phyloP scores from a whole-genome alignment of 2,113 vertebrate species.

The Jaculus jaculus region DNA sequence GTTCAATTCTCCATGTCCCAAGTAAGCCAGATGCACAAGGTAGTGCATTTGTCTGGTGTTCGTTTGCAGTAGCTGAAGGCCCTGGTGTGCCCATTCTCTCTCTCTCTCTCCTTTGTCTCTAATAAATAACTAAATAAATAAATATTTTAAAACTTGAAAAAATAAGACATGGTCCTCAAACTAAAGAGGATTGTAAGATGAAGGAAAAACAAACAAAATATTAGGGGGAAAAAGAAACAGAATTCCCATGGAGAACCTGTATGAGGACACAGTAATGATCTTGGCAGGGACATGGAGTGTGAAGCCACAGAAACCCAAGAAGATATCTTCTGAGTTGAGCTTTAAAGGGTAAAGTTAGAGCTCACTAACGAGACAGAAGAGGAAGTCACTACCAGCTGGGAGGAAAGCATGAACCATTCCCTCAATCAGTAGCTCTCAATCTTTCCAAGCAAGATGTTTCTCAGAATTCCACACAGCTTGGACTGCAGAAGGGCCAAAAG shows the following conservation, averaged over 20 bases:
- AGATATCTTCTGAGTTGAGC: background rate
- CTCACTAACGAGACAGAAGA: background rate
- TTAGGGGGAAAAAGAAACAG: background rate
- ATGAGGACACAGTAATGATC: background rate
- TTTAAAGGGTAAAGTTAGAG: conserved; percentile 3
- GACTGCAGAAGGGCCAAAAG: background rate
- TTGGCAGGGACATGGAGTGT: background rate
- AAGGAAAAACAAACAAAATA: background rate
- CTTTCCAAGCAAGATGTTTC: conserved; percentile 13
- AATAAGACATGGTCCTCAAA: background rate
- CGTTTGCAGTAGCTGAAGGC: too few species aligned
- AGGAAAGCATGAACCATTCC: background rate
- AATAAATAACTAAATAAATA: too few species aligned
- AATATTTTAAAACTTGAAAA: background rate
- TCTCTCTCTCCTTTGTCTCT: too few species aligned
- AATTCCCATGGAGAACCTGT: background rate
- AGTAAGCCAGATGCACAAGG: too few species aligned
- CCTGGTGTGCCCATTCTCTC: too few species aligned
- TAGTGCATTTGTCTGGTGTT: too few species aligned
- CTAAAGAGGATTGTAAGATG: background rate
- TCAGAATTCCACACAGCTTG: background rate
- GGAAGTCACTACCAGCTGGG: background rate
- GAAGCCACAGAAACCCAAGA: background rate
- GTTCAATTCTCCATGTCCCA: too few species aligned
- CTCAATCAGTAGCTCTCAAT: background rate